Percentiles rank a stretch among this genome's conserved stretches.
These are phyloP conservation scores for Cinclus cinclus DNA, from an alignment of 2,113 vertebrate species.

Conservation along the genomic window DNA sequence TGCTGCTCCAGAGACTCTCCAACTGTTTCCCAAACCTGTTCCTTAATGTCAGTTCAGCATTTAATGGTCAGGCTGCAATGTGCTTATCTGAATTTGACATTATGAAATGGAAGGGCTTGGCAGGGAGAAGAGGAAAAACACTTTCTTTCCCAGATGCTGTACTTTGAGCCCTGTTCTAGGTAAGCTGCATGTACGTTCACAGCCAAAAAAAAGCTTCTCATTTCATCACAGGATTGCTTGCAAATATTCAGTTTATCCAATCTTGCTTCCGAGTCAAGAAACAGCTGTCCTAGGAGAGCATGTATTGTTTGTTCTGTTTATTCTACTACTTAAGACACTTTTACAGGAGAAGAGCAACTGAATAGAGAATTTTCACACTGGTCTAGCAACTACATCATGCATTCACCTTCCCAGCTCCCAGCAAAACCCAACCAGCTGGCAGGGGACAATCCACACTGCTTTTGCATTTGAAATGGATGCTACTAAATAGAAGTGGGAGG, in stretches of 20 bases:
- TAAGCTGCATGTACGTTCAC: not conserved
- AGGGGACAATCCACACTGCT: not conserved
- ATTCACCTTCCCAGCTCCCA: not conserved
- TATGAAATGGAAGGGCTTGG: not conserved
- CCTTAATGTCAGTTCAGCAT: not conserved
- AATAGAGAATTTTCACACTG: not conserved
- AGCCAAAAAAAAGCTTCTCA: not conserved
- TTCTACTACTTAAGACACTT: not conserved
- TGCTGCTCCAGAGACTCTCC: not conserved
- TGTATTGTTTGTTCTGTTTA: not conserved
- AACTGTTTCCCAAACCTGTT: not conserved
- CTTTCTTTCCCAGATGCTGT: not conserved
- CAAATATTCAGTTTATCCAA: not conserved
- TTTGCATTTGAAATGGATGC: not conserved
- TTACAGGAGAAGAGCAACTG: not conserved
- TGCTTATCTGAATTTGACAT: slow-evolving; percentile 13
- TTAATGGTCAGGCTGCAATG: not conserved
- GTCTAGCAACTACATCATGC: not conserved
- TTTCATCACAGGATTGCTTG: not conserved
- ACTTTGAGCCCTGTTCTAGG: not conserved
- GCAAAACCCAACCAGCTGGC: not conserved
- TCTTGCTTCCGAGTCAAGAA: not conserved
- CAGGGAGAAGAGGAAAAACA: not conserved
- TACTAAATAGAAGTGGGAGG: rapidly evolving
- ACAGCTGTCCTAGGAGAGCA: not conserved